phyloP scores from a whole-genome alignment of 2,113 vertebrate genomes.

The Nipponia nippon region DNA sequence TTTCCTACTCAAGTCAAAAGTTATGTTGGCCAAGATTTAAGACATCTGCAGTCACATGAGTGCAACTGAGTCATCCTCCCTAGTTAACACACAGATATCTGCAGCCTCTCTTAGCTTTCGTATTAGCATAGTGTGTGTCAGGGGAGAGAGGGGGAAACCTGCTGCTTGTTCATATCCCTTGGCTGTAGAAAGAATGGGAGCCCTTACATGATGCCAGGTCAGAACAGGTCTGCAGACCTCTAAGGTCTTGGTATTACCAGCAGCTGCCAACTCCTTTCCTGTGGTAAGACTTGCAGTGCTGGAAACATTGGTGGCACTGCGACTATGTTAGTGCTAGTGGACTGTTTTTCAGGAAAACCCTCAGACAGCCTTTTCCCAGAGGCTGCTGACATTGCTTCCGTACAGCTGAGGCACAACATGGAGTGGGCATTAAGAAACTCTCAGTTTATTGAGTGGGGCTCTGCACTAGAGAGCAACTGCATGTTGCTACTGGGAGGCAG shows the following conservation, averaged over 20 bases:
- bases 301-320: neutral
- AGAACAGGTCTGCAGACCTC: neutral
- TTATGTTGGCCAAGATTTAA: neutral
- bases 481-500: neutral
- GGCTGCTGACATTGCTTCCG: neutral
- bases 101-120: neutral
- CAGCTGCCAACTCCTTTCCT: neutral
- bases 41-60: neutral
- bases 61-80: neutral
- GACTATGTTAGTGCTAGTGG: neutral
- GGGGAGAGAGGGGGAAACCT: neutral
- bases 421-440: neutral
- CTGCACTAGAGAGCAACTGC: neutral
- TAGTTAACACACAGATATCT: neutral
- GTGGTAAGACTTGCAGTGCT: neutral
- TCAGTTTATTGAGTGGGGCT: neutral
- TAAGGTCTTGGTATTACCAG: neutral
- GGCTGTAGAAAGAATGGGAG: neutral
- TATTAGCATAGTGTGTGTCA: neutral
- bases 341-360: neutral
- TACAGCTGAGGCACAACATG: neutral
- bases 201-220: neutral
- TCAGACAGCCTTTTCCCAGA: neutral
- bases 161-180: neutral
- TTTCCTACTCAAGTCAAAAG: slow-evolving; percentile 23